Percentiles rank a stretch among this genome's conserved stretches.
These are phyloP conservation scores for Anabacerthia variegaticeps DNA, from an alignment of 2,797 vertebrate genomes.

Conservation along the genomic window DNA sequence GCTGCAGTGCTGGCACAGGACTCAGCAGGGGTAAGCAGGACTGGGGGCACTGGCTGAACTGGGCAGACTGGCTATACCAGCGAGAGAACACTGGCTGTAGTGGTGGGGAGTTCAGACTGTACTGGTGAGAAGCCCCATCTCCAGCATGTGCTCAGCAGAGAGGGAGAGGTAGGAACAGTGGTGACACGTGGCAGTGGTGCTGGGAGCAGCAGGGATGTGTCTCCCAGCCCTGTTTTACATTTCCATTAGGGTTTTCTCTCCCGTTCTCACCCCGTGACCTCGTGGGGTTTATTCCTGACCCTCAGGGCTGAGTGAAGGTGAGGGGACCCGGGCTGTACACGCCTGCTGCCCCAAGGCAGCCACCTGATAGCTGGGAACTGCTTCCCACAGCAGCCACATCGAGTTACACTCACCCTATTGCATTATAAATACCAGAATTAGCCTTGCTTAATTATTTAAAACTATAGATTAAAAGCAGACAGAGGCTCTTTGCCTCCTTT, in stretches of 20 bases:
- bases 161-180: not conserved
- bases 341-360: not conserved
- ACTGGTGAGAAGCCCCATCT: not conserved
- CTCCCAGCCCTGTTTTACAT: not conserved
- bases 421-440: conserved; percentile 65
- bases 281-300: not conserved
- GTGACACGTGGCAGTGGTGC: not conserved
- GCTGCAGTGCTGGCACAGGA: accelerated
- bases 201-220: not conserved
- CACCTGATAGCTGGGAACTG: not conserved
- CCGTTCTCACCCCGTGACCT: not conserved
- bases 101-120: not conserved
- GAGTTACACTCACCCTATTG: conserved; percentile 24
- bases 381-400: not conserved
- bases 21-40: not conserved
- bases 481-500: conserved; percentile 35
- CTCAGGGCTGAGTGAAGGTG: not conserved
- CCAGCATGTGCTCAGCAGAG: not conserved
- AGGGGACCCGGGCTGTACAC: accelerated
- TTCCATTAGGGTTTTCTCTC: not conserved
- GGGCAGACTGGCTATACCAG: not conserved
- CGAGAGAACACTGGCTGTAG: not conserved
- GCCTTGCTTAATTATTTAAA: conserved; percentile 68
- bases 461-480: conserved; percentile 51
- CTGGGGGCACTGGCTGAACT: not conserved